Base-by-base conservation (phyloP, 2,888 invertebrate genomes). In the Agelastica alni region DNA sequence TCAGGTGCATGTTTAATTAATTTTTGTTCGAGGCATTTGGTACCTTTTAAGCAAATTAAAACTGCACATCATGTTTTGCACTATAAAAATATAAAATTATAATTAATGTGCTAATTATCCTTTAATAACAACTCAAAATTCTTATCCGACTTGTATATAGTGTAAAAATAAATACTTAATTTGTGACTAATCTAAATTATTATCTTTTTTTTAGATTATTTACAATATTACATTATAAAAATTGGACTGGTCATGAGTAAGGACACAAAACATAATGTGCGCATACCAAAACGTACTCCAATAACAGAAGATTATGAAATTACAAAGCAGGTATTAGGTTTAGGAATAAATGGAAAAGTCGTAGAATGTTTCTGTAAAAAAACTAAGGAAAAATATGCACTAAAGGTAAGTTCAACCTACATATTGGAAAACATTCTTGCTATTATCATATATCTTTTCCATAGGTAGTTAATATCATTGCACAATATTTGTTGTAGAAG, bases 301-400 rank as follows among this genome's bases (percentile, higher is more conserved):
- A 89, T 96, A 64, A 88, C 87, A 42, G 89, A 93, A 59, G 95
- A 96, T 78, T 97, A 94, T 78, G 88, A 90, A 74, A 92, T 97
- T 70, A 92, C 93, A 26, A 91, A 88, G 72, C 92, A 88, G 59
- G 96, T 98, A 34, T 84, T 99, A 57, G 98, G 98, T 36, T 84
- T 97, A 59, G 98, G 98, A 7, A 97, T 99, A 65, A 99, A 97
- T 79, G 98, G 98, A 59, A 98, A 98, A 85, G 98, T 99, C 47
- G 91, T 99, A 12, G 93, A 97, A 79, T 98, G 97, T 79, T 89
- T 85, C 70, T 85, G 86, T 58, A 90, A 88, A 68, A 79, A 80
- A 42, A 88, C 85, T 0, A 86, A 88, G 39, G 81, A 86, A 62
- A 93, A 93, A 75, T 93, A 86, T 71, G 98, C 98, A 0, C 77